Evolutionary conservation across 2,888 invertebrate genomes (phyloP), one percentile per base, ranked within the genome.

Genomic region (Ectemnius continuus): DNA sequence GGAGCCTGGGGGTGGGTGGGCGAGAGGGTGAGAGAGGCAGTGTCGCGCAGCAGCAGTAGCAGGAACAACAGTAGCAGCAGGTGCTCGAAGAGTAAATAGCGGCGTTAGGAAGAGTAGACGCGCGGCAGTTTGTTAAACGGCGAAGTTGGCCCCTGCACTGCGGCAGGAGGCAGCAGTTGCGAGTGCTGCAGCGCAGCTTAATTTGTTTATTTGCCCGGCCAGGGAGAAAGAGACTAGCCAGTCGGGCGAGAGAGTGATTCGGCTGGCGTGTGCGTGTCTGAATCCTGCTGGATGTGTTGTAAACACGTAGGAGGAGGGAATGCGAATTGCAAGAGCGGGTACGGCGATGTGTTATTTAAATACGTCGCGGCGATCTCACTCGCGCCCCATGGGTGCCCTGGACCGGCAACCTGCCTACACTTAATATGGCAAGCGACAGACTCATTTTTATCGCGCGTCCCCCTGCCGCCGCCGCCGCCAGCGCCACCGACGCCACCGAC

Each of bases 271-370:
- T 36, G 36, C 11, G 11, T 36, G 36, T 36, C 23, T 23, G 23
- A 3, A 23, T 23, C 23, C 23, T 23, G 2, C 23, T 23, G 23
- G 3, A 23, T 23, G 23, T 23, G 23, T 23, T 23, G 23, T 23
- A 23, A 23, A 23, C 23, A 23, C 23, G 23, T 23, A 8, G 36
- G 36, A 36, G 45, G 70, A 36, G 67, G 76, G 79, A 78, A 83
- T 84, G 86, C 78, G 85, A 86, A 87, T 86, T 88, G 89, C 89
- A 88, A 36, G 36, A 36, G 36, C 36, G 79, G 73, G 83, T 83
- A 85, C 85, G 83, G 85, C 89, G 82, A 88, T 89, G 88, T 88
- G 89, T 89, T 88, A 90, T 90, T 89, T 88, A 89, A 89, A 88
- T 88, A 87, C 86, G 87, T 86, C 84, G 85, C 86, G 85, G 85